Percentiles rank a stretch among this genome's conserved stretches.
phyloP scores from a whole-genome alignment of 1,140 invertebrate species.

The Papilio helenus region DNA sequence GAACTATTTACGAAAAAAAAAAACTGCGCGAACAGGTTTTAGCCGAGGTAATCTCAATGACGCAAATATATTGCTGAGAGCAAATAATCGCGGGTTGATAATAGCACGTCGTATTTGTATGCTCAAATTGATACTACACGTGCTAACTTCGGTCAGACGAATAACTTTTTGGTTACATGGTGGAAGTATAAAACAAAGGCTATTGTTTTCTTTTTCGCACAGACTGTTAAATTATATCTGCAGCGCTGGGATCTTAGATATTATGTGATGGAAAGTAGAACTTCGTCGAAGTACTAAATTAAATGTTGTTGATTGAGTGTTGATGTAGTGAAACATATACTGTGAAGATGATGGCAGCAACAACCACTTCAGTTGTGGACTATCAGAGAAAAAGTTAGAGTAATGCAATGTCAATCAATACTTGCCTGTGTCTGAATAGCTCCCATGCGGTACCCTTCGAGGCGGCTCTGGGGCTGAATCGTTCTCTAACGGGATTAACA shows the following conservation, averaged over 20 bases:
- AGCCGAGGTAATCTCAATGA: conserved; percentile 62
- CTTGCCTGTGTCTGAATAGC: conserved; percentile 85
- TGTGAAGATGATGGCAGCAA: neutral
- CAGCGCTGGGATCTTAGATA: conserved; percentile 14
- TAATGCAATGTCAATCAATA: conserved; percentile 40
- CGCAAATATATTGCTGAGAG: conserved; percentile 62
- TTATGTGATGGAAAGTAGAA: conserved; percentile 9
- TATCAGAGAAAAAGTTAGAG: neutral
- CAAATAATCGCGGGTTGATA: conserved; percentile 46
- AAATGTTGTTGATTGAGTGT: neutral
- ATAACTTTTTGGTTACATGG: conserved; percentile 49
- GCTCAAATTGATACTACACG: conserved; percentile 49
- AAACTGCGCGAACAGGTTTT: conserved; percentile 72
- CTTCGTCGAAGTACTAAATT: neutral
- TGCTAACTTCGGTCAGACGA: conserved; percentile 52
- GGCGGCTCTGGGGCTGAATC: conserved; percentile 86
- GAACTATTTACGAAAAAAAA: conserved; percentile 70
- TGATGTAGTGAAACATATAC: neutral
- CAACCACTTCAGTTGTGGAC: neutral
- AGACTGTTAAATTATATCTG: conserved; percentile 54
- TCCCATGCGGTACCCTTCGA: conserved; percentile 84
- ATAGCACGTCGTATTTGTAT: conserved; percentile 37
- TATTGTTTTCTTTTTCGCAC: conserved; percentile 72
- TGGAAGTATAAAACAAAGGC: conserved; percentile 72
- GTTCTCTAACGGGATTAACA: conserved; percentile 84